Conservation (phyloP, 2,888 invertebrate species). For the Drymonia ruficornis region DNA sequence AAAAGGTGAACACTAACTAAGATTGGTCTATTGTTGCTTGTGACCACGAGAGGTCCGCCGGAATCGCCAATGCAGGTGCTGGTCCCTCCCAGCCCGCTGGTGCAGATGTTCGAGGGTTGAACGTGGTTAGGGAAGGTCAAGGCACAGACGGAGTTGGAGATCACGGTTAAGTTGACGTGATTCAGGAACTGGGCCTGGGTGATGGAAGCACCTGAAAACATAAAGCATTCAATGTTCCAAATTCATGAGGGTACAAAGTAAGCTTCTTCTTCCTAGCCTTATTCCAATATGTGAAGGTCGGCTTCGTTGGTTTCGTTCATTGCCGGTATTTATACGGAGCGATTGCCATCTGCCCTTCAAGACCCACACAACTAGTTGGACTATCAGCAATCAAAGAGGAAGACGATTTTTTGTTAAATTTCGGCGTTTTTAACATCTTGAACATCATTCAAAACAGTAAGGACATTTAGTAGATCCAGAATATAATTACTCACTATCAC, state of each 20-base stretch:
- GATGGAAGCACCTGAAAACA: conserved; percentile 33
- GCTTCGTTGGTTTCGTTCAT: too few species aligned
- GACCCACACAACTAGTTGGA: too few species aligned
- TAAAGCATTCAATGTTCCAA: background rate
- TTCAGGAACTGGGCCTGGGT: conserved; percentile 36
- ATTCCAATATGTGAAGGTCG: too few species aligned
- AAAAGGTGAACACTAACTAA: conserved; percentile 36
- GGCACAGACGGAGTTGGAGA: conserved; percentile 45
- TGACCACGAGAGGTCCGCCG: conserved; percentile 55
- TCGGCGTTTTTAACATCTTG: too few species aligned
- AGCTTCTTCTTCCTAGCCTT: too few species aligned
- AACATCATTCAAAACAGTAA: too few species aligned
- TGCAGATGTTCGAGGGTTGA: conserved; percentile 51
- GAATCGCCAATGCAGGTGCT: conserved; percentile 59
- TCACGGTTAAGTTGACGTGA: conserved; percentile 44
- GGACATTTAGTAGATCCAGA: background rate
- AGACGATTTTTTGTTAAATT: too few species aligned
- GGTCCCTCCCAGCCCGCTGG: conserved; percentile 46
- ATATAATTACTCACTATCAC: conserved; percentile 32
- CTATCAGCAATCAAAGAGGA: too few species aligned
- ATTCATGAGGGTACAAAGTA: background rate
- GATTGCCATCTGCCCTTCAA: too few species aligned
- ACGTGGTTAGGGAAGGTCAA: conserved; percentile 42
- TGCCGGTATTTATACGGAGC: too few species aligned
- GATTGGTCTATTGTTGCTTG: conserved; percentile 29